Conservation (phyloP, 2,797 vertebrate species). For the Rousettus madagascariensis region DNA sequence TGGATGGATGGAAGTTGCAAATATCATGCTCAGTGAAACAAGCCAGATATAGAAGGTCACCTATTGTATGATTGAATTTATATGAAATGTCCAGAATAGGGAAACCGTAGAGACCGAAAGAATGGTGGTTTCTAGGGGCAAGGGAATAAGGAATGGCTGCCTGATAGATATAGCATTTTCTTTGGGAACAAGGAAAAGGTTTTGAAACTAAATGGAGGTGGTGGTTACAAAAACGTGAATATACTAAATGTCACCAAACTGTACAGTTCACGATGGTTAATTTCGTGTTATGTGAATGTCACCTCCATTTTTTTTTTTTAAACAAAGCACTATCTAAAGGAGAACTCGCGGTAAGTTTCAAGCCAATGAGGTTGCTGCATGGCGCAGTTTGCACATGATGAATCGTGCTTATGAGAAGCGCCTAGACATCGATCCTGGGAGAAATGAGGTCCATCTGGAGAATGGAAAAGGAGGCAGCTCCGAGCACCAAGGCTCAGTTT, state of each 20-base stretch:
- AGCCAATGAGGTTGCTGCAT: not conserved
- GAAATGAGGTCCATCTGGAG: not conserved
- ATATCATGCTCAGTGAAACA: not conserved
- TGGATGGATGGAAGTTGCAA: not conserved
- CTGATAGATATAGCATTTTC: not conserved
- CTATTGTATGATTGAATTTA: not conserved
- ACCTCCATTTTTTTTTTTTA: not conserved
- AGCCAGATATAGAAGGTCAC: too few relatives aligned
- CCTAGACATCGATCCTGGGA: not conserved
- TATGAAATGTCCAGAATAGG: not conserved
- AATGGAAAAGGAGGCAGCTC: not conserved
- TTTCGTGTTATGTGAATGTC: not conserved
- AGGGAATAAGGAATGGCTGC: not conserved
- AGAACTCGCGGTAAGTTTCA: not conserved
- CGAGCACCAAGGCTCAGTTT: not conserved
- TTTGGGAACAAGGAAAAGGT: not conserved
- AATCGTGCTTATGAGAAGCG: not conserved
- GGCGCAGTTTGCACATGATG: not conserved
- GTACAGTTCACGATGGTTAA: not conserved
- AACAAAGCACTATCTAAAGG: accelerated
- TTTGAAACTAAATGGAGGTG: not conserved
- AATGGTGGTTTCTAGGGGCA: not conserved
- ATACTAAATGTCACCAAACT: not conserved
- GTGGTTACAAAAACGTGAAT: not conserved
- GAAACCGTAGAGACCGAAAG: not conserved